phyloP scores from a whole-genome alignment of 2,113 vertebrate genomes.

The Australoheros scitulus region DNA sequence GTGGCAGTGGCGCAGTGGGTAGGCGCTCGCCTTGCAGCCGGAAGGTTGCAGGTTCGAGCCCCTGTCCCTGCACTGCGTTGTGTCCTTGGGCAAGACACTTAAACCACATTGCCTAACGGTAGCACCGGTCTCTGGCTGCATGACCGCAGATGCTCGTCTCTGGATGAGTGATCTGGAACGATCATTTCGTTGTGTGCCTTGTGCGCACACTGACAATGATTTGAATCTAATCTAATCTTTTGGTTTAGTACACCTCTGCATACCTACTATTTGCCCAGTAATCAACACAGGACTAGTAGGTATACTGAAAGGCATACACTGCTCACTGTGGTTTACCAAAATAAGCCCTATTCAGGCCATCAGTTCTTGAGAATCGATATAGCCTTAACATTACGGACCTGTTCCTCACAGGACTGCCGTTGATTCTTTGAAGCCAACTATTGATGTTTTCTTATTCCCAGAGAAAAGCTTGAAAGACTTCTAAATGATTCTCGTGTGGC shows the following conservation, averaged over 20 bases:
- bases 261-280: background rate
- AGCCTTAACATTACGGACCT: slow-evolving; percentile 16
- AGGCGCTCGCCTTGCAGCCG: no score
- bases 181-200: no score
- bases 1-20: no score
- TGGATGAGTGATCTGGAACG: no score
- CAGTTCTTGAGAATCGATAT: slow-evolving; percentile 23
- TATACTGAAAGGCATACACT: background rate
- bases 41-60: no score
- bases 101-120: no score
- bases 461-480: slow-evolving; percentile 4
- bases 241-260: background rate
- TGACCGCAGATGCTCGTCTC: no score
- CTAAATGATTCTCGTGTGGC: background rate
- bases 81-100: no score
- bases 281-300: background rate
- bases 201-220: no score
- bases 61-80: no score
- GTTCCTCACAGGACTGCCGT: slow-evolving; percentile 11
- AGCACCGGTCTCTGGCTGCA: no score
- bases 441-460: slow-evolving; percentile 35
- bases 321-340: slow-evolving; percentile 5
- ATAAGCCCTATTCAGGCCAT: background rate
- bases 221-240: no score
- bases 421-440: slow-evolving; percentile 23